A percentile compares a stretch with the other conserved stretches of the same genome.
phyloP scores from a whole-genome alignment of 2,797 vertebrate species.

The Acanthopagrus latus region DNA sequence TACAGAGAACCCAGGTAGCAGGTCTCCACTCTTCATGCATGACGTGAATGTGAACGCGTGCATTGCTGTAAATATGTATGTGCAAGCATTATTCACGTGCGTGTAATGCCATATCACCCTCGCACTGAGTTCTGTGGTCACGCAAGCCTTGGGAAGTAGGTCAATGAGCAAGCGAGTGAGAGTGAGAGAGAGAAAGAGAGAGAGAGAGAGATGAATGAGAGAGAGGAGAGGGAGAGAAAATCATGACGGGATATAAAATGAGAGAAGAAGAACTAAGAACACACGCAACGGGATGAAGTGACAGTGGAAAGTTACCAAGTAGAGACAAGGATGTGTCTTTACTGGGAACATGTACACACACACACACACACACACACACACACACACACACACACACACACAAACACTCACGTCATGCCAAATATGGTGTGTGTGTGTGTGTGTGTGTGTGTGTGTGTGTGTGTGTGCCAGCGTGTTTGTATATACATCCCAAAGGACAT shows the following conservation, averaged over 20 bases:
- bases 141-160: conserved; percentile 77
- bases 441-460: too few relatives aligned
- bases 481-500: conserved; percentile 32
- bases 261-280: conserved; percentile 8
- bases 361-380: conserved; percentile 11
- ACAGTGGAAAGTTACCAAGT: conserved; percentile 57
- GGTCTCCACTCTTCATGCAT: not conserved
- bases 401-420: too few relatives aligned
- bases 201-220: not conserved
- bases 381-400: conserved; percentile 18
- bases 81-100: conserved; percentile 5
- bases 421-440: too few relatives aligned
- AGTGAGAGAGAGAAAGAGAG: conserved; percentile 15
- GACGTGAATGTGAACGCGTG: not conserved
- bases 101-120: conserved; percentile 41
- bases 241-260: not conserved
- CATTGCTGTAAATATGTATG: not conserved
- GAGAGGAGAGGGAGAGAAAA: conserved; percentile 14
- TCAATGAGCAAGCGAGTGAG: conserved; percentile 55
- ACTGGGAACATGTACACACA: conserved; percentile 27
- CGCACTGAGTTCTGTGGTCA: conserved; percentile 64
- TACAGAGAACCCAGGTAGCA: not conserved
- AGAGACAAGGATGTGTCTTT: conserved; percentile 18
- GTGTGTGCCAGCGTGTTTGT: not conserved
- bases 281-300: not conserved